Base-by-base conservation (phyloP, 2,888 invertebrate species). In the Ichneumoninae sp. region DNA sequence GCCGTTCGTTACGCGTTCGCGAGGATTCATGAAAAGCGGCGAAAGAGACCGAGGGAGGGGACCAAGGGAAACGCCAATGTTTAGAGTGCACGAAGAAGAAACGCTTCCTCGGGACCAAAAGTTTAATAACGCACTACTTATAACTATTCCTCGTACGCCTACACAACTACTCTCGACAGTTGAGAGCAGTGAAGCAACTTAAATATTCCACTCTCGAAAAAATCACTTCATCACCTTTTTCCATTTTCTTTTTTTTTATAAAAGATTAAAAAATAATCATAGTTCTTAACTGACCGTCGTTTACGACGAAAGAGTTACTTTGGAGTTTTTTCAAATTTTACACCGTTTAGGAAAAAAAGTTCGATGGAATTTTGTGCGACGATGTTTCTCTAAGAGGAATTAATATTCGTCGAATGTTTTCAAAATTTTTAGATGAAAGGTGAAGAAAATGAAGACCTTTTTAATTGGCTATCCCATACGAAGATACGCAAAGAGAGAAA, bases 91-190 rank as follows among this genome's bases (percentile, higher is more conserved):
- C 70, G 10, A 66, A 54, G 57, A 81, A 71, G 40, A 65, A 79
- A 73, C 63, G 57, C 76, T 83, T 73, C 54, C 63, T 47, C 36
- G 36, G 52, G 19, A 47, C 47, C 65, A 57, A 80, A 83, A 80
- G 54, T 74, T 74, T 54, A 47, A 63, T 44, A 22, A 60, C 36
- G 33, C 70, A 40, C 22, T 44, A 52, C 30, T 10, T 63, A 63
- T 63, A 63, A 63, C n/a, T 33, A 63, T 63, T 19, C n/a, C 13
- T 26, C 26, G 57, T 26, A 26, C 13, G 26, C 13, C 57, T 13
- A 5, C 10, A 13, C 57, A 30, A 44, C 16, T 73, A 40, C 26
- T 33, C 47, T 19, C 30, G 63, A 57, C 71, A 54, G 57, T 22
- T 16, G 44, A 19, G 8, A n/a, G 40, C n/a, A 60, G 19, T 13